A percentile compares a stretch with the other conserved stretches of the same genome.
These are phyloP conservation scores for Phyllostomus hastatus DNA, from an alignment of 2,113 vertebrate species.

Conservation along the genomic window DNA sequence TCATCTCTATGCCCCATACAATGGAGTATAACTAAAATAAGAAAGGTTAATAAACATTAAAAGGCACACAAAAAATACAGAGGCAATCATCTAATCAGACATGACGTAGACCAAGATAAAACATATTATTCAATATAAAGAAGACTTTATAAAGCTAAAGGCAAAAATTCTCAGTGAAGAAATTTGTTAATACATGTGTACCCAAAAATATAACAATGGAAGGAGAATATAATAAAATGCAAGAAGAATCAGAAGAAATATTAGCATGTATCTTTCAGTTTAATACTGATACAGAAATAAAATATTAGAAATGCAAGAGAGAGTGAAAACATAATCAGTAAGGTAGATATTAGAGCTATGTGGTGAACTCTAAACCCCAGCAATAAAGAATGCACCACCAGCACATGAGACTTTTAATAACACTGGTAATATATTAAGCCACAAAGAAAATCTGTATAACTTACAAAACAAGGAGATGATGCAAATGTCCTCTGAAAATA, in stretches of 20 bases:
- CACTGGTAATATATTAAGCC: neutral
- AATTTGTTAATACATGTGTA: neutral
- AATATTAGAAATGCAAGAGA: neutral
- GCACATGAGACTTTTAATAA: neutral
- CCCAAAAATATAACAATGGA: neutral
- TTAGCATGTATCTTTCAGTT: neutral
- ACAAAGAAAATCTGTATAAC: neutral
- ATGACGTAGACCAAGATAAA: neutral
- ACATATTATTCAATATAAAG: neutral
- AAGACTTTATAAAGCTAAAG: neutral
- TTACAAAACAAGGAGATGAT: neutral
- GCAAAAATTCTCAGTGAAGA: neutral
- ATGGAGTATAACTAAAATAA: neutral
- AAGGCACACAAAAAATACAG: neutral
- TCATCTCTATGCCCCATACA: neutral
- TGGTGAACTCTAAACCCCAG: neutral
- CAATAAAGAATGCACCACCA: neutral
- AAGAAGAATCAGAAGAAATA: neutral
- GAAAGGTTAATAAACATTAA: neutral
- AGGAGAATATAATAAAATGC: neutral
- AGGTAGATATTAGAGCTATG: neutral
- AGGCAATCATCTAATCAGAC: neutral
- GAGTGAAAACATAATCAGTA: neutral
- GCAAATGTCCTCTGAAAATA: neutral
- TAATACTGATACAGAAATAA: neutral